Percentiles rank a stretch among this genome's conserved stretches.
These are phyloP conservation scores for Hypocryptadius cinnamomeus DNA, from an alignment of 2,113 vertebrate species.

Conservation along the genomic window DNA sequence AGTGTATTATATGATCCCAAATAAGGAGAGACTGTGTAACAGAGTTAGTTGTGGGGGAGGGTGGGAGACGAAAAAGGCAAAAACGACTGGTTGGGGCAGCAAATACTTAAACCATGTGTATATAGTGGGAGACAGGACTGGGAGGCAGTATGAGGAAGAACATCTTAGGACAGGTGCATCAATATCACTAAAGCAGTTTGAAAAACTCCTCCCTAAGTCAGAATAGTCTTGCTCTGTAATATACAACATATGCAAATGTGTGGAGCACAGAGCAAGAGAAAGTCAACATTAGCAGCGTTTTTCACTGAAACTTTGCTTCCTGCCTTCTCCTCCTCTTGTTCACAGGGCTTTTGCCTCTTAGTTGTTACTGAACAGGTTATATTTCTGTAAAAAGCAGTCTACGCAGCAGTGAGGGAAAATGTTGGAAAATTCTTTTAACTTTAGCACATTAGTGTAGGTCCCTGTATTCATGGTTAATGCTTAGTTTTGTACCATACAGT, in stretches of 20 bases:
- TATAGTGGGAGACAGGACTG: fast-evolving
- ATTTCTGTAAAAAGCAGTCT: background rate
- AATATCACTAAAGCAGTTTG: background rate
- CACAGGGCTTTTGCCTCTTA: background rate
- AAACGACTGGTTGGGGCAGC: background rate
- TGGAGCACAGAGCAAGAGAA: background rate
- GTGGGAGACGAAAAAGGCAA: background rate
- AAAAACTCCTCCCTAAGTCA: background rate
- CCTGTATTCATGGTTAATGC: background rate
- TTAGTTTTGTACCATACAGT: background rate
- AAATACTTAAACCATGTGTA: background rate
- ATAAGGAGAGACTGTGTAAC: background rate
- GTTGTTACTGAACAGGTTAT: background rate
- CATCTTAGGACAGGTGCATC: background rate
- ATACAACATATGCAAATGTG: background rate
- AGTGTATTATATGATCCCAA: background rate
- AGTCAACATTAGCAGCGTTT: fast-evolving
- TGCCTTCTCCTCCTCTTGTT: background rate
- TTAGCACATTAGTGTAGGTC: background rate
- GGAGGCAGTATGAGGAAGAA: background rate
- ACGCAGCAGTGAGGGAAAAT: background rate
- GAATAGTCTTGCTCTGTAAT: background rate
- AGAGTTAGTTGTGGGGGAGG: background rate
- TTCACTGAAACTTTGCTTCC: background rate
- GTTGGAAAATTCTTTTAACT: background rate